A percentile compares a stretch with the other conserved stretches of the same genome.
Evolutionary conservation across 2,113 vertebrate genomes (phyloP).

Genomic region (Eulemur macaco): DNA sequence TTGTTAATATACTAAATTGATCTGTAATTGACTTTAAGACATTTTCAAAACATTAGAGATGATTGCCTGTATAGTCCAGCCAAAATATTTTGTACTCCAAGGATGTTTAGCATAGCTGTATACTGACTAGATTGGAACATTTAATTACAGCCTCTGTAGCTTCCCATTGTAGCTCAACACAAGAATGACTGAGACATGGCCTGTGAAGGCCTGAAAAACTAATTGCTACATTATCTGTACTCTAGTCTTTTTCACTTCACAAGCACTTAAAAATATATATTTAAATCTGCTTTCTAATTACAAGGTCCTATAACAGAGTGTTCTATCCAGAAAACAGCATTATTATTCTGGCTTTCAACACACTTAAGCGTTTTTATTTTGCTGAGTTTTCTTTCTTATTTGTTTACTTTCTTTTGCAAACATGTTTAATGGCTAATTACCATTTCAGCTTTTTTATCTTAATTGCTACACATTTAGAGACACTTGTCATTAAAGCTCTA

Average conservation of each 20-base stretch:
- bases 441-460: slow-evolving; percentile 77
- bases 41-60: not conserved
- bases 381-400: slow-evolving; percentile 75
- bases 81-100: not conserved
- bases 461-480: slow-evolving; percentile 78
- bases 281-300: slow-evolving; percentile 81
- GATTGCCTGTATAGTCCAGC: not conserved
- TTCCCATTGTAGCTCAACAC: not conserved
- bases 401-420: slow-evolving; percentile 77
- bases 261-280: slow-evolving; percentile 72
- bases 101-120: not conserved
- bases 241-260: slow-evolving; percentile 59
- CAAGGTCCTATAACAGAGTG: slow-evolving; percentile 68
- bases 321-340: slow-evolving; percentile 73
- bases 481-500: slow-evolving; percentile 72
- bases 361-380: slow-evolving; percentile 77
- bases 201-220: slow-evolving; percentile 66
- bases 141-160: not conserved
- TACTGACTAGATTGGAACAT: not conserved
- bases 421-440: slow-evolving; percentile 80
- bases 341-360: slow-evolving; percentile 75
- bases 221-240: slow-evolving; percentile 75
- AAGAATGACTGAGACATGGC: not conserved
- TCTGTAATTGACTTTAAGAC: not conserved
- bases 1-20: not conserved